Evolutionary conservation across 2,888 invertebrate genomes (phyloP), one percentile per base, ranked within the genome.

Genomic region (Phragmatobia fuliginosa): DNA sequence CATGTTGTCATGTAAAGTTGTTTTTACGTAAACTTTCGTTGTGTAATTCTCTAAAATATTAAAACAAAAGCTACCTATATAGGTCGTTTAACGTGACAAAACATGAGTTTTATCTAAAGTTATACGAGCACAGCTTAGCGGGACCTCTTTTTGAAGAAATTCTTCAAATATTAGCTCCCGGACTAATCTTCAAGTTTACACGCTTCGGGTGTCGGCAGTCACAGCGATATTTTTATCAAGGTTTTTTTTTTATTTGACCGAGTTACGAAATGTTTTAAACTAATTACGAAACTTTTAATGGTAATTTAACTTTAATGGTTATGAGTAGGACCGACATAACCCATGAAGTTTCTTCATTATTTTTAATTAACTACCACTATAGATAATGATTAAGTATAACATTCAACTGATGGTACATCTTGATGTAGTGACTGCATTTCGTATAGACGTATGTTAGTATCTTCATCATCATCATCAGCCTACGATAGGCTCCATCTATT

Each of bases 111-210:
- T 81, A 83, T 80, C 82, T 80, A 74, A 78, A 81, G 71, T 75
- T 79, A 78, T 76, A 77, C 78, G 76, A 79, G 77, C 78, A 79
- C 79, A 78, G 74, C 73, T 79, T 73, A 73, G 72, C 67, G 66
- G 25, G 58, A 73, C 77, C 74, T 80, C 80, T 85, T 83, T 28
- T 66, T 56, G 10, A 45, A 61, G 64, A 84, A 90, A 91, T 91
- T 90, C 90, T 85, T 87, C 86, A 93, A 94, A 93, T 92, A 92
- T 93, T 93, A 91, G 89, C 92, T 91, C 85, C 91, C 85, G 90
- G 80, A 85, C 80, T 89, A 87, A 89, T 87, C 86, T 81, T 74
- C 72, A 76, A 78, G 82, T 76, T 80, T 78, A 81, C 70, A 75
- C 73, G 70, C 77, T 80, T 73, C 70, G 76, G 78, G 81, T 83